These are phyloP conservation scores for Formica exsecta DNA, from an alignment of 1,140 invertebrate species.

Conservation along the genomic window DNA sequence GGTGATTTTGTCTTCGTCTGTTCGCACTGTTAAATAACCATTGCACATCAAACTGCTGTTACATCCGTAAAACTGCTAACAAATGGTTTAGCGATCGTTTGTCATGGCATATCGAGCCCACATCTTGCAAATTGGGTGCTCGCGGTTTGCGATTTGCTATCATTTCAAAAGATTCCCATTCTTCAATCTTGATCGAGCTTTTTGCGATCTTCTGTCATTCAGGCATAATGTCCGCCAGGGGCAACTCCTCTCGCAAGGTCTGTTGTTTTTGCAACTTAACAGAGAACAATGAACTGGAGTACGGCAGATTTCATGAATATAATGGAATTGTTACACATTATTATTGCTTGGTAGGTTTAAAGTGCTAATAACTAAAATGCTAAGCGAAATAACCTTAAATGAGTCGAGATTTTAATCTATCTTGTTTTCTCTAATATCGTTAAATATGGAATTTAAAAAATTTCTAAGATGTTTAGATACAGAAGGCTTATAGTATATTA, in stretches of 20 bases:
- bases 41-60: no score
- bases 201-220: neutral
- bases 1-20: no score
- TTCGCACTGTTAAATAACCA: no score
- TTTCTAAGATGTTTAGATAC: neutral
- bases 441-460: neutral
- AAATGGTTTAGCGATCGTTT: no score
- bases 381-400: neutral
- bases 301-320: slow-evolving; percentile 86
- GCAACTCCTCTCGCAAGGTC: neutral
- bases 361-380: neutral
- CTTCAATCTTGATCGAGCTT: neutral
- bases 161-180: neutral
- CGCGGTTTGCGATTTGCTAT: neutral
- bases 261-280: slow-evolving; percentile 86
- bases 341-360: slow-evolving; percentile 86
- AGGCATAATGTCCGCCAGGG: slow-evolving; percentile 28
- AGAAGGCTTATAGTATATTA: no score
- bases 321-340: slow-evolving; percentile 86
- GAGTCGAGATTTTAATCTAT: neutral
- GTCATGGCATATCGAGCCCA: no score
- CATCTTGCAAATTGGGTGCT: neutral
- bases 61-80: no score
- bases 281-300: slow-evolving; percentile 86
- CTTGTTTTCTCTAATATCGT: neutral